These are phyloP conservation scores for Sminthurinus aureus DNA, from an alignment of 2,888 invertebrate genomes.

Conservation along the genomic window DNA sequence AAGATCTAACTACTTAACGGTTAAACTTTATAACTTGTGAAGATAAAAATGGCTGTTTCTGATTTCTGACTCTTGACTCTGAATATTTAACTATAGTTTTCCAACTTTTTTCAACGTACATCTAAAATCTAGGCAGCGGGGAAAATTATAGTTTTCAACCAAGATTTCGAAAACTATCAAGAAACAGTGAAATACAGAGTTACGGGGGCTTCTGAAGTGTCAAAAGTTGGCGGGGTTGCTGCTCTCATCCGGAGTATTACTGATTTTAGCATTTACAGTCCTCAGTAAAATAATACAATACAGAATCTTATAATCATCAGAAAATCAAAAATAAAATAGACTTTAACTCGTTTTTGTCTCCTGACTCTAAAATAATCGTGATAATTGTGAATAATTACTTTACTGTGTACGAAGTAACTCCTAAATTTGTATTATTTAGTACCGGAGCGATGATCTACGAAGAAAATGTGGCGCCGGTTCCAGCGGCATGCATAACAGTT, in stretches of 20 bases:
- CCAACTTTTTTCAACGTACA: too few species aligned
- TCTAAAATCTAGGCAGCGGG: conserved; percentile 48
- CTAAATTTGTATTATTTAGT: conserved; percentile 30
- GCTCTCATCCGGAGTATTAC: conserved; percentile 63
- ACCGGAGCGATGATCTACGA: conserved; percentile 65
- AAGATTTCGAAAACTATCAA: conserved; percentile 65
- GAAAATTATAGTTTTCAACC: conserved; percentile 56
- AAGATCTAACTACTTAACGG: not conserved
- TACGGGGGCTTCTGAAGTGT: conserved; percentile 63
- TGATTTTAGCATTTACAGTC: conserved; percentile 72
- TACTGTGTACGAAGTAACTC: too few species aligned
- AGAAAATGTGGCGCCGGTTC: conserved; percentile 70
- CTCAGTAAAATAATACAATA: conserved; percentile 66
- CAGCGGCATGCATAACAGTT: conserved; percentile 76
- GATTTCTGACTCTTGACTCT: not conserved
- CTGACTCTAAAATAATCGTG: too few species aligned
- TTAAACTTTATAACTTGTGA: not conserved
- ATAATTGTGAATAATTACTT: too few species aligned
- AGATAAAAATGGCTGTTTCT: not conserved
- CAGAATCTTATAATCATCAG: not conserved
- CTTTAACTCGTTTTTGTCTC: too few species aligned
- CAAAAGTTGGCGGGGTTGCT: conserved; percentile 63
- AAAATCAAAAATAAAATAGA: not conserved
- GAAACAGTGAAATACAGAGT: conserved; percentile 73
- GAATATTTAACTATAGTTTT: too few species aligned